Percentiles rank a stretch among this genome's conserved stretches.
Evolutionary conservation across 2,113 vertebrate species (phyloP).

Genomic region (Equus quagga): DNA sequence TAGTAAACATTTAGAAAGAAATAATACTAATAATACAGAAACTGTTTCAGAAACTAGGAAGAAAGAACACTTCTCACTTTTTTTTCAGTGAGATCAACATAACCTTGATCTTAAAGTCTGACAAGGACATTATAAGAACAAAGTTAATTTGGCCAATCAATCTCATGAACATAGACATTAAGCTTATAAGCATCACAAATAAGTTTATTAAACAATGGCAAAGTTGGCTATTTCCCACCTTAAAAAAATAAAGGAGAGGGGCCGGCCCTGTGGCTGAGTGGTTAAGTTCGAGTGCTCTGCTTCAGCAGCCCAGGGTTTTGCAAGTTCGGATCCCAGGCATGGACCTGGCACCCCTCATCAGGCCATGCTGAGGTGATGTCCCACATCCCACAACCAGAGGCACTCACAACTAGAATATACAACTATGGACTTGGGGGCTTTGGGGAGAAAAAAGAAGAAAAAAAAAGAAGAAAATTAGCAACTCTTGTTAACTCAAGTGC

Average conservation of each 20-base stretch:
- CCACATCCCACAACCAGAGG: no score
- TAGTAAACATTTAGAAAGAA: neutral
- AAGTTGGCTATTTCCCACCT: neutral
- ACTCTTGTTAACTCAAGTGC: no score
- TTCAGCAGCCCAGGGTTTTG: no score
- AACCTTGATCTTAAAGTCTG: neutral
- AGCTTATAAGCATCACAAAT: neutral
- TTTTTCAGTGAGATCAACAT: neutral
- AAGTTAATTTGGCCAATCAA: neutral
- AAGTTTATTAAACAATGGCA: neutral
- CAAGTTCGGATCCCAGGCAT: no score
- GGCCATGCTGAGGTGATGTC: no score
- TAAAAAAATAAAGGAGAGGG: neutral
- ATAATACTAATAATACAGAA: neutral
- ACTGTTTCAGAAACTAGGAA: neutral
- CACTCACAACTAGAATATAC: no score
- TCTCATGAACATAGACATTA: neutral
- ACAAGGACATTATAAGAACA: neutral
- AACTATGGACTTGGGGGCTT: no score
- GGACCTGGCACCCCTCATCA: no score
- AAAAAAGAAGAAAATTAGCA: no score
- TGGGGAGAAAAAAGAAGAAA: no score
- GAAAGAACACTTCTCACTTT: neutral
- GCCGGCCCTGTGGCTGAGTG: no score
- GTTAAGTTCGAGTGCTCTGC: no score